These are phyloP conservation scores for Schizotus pectinicornis DNA, from an alignment of 2,888 invertebrate genomes.

Conservation along the genomic window DNA sequence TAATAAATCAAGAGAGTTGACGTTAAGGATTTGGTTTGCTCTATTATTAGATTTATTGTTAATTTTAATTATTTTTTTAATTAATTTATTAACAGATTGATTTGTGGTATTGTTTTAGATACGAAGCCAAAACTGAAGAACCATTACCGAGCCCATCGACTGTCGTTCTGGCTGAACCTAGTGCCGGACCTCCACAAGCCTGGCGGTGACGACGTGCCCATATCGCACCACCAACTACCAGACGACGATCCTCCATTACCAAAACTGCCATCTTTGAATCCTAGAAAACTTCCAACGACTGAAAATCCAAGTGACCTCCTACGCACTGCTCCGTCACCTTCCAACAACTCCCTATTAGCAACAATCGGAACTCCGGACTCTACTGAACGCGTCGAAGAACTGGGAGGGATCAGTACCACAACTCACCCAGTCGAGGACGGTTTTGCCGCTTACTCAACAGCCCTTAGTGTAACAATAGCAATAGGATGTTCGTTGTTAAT, in stretches of 20 bases:
- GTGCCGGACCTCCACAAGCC: slow-evolving; percentile 91
- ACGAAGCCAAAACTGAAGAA: slow-evolving; percentile 89
- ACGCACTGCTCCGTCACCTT: slow-evolving; percentile 49
- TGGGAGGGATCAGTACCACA: slow-evolving; percentile 59
- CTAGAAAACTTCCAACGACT: slow-evolving; percentile 64
- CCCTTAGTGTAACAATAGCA: slow-evolving; percentile 90
- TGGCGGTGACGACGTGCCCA: slow-evolving; percentile 84
- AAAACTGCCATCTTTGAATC: slow-evolving; percentile 64
- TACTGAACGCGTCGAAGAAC: slow-evolving; percentile 61
- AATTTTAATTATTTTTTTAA: no score
- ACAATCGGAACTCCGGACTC: slow-evolving; percentile 50
- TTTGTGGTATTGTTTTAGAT: slow-evolving; percentile 63
- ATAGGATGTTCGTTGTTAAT: slow-evolving; percentile 92
- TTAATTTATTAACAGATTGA: no score
- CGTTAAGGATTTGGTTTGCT: no score
- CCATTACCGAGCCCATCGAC: slow-evolving; percentile 90
- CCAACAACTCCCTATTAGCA: slow-evolving; percentile 55
- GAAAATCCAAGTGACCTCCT: slow-evolving; percentile 53
- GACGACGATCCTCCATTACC: slow-evolving; percentile 65
- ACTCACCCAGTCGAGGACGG: slow-evolving; percentile 76
- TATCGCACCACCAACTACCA: slow-evolving; percentile 83
- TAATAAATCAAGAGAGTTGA: no score
- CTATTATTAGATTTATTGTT: no score
- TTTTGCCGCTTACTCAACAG: slow-evolving; percentile 89
- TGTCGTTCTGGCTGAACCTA: slow-evolving; percentile 94